Percentiles rank a stretch among this genome's conserved stretches.
Evolutionary conservation across 2,888 invertebrate genomes (phyloP).

Genomic region (Auanema sp.): DNA sequence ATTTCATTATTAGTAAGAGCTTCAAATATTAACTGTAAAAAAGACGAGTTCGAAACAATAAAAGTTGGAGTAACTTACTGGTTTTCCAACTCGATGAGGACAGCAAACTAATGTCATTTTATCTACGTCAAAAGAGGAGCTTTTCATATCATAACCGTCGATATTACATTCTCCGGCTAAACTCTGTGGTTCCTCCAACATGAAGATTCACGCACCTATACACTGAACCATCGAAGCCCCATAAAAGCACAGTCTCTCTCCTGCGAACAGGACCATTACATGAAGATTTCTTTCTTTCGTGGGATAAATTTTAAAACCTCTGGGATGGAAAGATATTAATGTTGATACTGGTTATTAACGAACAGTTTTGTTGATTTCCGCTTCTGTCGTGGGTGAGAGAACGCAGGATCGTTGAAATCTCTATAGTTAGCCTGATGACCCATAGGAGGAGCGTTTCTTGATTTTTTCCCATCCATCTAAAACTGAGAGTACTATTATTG

Average conservation of each 20-base stretch:
- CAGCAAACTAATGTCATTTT: conserved; percentile 4
- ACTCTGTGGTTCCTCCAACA: neutral
- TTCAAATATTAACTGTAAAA: neutral
- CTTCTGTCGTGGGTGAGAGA: too few relatives aligned
- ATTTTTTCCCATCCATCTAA: too few relatives aligned
- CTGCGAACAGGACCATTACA: conserved; percentile 19
- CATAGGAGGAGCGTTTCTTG: too few relatives aligned
- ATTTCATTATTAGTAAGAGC: neutral
- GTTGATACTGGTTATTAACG: too few relatives aligned
- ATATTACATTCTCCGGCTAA: conserved; percentile 1
- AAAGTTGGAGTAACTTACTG: neutral
- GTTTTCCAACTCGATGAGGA: conserved; percentile 1
- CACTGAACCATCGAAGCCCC: conserved; percentile 26
- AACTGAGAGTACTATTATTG: too few relatives aligned
- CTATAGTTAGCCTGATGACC: too few relatives aligned
- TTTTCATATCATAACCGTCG: neutral
- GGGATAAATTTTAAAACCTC: too few relatives aligned
- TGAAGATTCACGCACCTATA: conserved; percentile 11
- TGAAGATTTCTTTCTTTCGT: too few relatives aligned
- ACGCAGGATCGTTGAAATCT: too few relatives aligned
- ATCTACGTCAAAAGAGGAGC: neutral
- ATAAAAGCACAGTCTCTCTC: conserved; percentile 24
- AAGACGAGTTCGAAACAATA: neutral
- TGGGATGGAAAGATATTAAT: too few relatives aligned
- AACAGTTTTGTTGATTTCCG: too few relatives aligned